Percentiles rank a stretch among this genome's conserved stretches.
Conservation (phyloP, 2,888 invertebrate genomes). For the Adela reaumurella region DNA sequence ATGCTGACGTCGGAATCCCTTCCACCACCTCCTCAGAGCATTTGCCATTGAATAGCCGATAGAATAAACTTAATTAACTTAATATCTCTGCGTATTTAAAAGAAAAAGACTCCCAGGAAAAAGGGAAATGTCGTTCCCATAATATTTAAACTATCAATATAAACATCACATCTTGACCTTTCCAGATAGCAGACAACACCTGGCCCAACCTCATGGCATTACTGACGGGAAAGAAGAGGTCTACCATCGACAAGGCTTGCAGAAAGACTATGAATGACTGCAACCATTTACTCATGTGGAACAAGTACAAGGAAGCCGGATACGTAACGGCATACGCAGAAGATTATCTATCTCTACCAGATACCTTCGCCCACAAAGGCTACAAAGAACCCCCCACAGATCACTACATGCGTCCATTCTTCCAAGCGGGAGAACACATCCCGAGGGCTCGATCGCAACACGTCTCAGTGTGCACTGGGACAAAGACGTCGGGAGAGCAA, state of each 20-base stretch:
- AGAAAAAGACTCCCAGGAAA: too few species aligned
- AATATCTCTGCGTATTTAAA: too few species aligned
- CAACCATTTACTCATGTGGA: conserved; percentile 74
- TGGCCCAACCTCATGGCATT: conserved; percentile 87
- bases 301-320: conserved; percentile 63
- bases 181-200: conserved; percentile 80
- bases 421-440: conserved; percentile 60
- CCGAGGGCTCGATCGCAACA: conserved; percentile 37
- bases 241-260: conserved; percentile 47
- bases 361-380: conserved; percentile 63
- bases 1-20: too few species aligned
- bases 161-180: conserved; percentile 11
- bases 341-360: conserved; percentile 64
- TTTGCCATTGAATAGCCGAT: too few species aligned
- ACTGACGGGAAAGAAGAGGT: conserved; percentile 64
- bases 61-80: too few species aligned
- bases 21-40: too few species aligned
- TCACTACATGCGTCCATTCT: conserved; percentile 74
- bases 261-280: conserved; percentile 57
- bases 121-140: too few species aligned
- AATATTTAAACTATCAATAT: background rate
- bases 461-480: conserved; percentile 36
- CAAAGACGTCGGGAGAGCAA: conserved; percentile 63
- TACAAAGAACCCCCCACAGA: conserved; percentile 75
- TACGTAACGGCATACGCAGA: conserved; percentile 80